Base-by-base conservation (phyloP, 2,888 invertebrate species). In the Catocala sponsa region DNA sequence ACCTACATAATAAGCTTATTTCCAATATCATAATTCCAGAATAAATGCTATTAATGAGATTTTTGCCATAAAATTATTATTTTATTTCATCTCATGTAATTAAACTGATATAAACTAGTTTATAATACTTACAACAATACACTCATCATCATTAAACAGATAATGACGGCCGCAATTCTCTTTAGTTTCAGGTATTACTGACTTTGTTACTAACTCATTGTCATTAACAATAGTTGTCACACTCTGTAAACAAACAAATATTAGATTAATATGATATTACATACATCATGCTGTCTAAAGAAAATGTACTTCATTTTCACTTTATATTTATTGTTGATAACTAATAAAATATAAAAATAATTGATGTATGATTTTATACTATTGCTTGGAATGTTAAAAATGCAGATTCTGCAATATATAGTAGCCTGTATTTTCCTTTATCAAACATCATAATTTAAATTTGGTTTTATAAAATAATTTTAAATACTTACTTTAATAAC, bases 201-300 rank as follows among this genome's bases (percentile, higher is more conserved):
- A 93, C 58, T 88, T 86, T n/a, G 94, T 94, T 55, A 88, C 79
- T 48, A 94, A 60, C 75, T 92, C 92, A 74, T 90, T 94, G 53
- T 95, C 95, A 74, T 89, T 95, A 15, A 95, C 88, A 70, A 95
- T 79, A 41, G 86, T 94, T 46, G 96, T 95, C 10, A 90, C 82
- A 84, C 95, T 96, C 96, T 96, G 83, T 70, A 92, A 93, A 69
- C 32, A 56, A 54, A 32, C 5, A 50, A 33, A 49, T n/a, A 49
- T 5, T 50, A 12, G n/a, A 50, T 6, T 33, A 33, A 33, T 25
- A 50, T 7, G n/a, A 50, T n/a, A 12, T 25, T 25, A 25, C 2
- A 25, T 25, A 25, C 25, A 25, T 2, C 25, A 25, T 25, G 1
- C 25, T 25, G 25, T 2, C 25, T 25, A 25, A 25, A 25, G 25